Evolutionary conservation across 2,888 invertebrate genomes (phyloP).

Genomic region (Athalia circularis): DNA sequence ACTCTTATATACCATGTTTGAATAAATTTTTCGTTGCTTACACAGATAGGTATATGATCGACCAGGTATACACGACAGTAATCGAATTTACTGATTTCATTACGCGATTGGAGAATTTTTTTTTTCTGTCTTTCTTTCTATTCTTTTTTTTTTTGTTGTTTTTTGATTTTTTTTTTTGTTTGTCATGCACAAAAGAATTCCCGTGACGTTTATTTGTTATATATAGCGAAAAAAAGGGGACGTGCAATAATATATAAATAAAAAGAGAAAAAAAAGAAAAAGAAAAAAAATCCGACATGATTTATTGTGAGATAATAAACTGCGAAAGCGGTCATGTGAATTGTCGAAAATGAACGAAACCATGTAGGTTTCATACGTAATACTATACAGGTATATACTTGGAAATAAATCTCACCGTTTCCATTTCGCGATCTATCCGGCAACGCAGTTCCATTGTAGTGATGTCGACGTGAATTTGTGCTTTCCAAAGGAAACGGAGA

Average conservation of each 20-base stretch:
- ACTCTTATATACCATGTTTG: background rate
- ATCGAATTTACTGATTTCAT: background rate
- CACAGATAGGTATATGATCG: too few species aligned
- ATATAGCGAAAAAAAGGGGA: too few species aligned
- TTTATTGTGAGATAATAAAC: background rate
- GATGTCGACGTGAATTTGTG: constrained; percentile 79
- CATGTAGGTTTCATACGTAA: too few species aligned
- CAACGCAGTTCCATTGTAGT: constrained; percentile 71
- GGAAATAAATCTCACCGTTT: constrained; percentile 59
- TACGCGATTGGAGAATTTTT: too few species aligned
- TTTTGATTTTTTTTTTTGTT: too few species aligned
- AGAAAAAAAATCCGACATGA: background rate
- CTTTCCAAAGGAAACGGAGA: constrained; percentile 84
- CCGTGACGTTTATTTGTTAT: too few species aligned
- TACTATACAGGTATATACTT: background rate
- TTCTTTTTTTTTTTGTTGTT: too few species aligned
- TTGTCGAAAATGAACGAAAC: background rate
- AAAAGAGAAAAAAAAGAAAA: background rate
- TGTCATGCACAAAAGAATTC: too few species aligned
- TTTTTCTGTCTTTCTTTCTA: too few species aligned
- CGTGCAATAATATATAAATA: too few species aligned
- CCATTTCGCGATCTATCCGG: constrained; percentile 67
- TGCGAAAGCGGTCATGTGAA: background rate
- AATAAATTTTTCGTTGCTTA: too few species aligned
- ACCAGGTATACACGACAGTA: background rate